These are phyloP conservation scores for Lasioglossum malachurum DNA, from an alignment of 2,888 invertebrate genomes.

Conservation along the genomic window DNA sequence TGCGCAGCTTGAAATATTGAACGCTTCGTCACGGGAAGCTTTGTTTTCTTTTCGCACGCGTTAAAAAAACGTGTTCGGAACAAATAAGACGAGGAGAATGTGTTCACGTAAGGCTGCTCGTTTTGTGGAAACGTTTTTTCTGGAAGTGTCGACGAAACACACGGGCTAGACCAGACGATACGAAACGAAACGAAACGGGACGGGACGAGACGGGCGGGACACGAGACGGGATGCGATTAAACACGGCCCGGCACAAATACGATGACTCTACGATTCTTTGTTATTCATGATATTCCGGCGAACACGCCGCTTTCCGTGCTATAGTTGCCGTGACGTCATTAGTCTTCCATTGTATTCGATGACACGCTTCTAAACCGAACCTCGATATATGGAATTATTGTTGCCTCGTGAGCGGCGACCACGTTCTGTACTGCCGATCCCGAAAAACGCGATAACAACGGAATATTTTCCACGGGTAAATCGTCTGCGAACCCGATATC, in stretches of 20 bases:
- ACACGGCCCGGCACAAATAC: constrained; percentile 41
- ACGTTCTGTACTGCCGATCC: background rate
- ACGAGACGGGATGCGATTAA: constrained; percentile 25
- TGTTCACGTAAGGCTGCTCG: background rate
- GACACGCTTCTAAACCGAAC: constrained; percentile 53
- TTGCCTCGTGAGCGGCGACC: constrained; percentile 37
- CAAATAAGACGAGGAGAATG: background rate
- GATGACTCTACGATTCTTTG: constrained; percentile 60
- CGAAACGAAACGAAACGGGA: background rate
- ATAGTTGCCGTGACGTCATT: constrained; percentile 56
- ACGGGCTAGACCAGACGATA: background rate
- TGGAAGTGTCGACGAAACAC: constrained; percentile 26
- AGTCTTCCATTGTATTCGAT: constrained; percentile 60
- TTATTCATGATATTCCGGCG: constrained; percentile 58
- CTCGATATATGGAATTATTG: constrained; percentile 57
- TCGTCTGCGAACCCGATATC: background rate
- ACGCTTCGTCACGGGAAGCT: background rate
- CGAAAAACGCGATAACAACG: background rate
- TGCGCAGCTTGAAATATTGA: background rate
- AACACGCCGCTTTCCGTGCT: constrained; percentile 52
- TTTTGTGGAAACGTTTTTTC: constrained; percentile 8
- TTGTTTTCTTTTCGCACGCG: background rate
- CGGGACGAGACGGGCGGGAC: background rate
- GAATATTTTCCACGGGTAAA: background rate
- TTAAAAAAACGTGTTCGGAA: background rate